Evolutionary conservation across 2,888 invertebrate species (phyloP), one percentile per base, ranked within the genome.

Genomic region (Elmis aenea): DNA sequence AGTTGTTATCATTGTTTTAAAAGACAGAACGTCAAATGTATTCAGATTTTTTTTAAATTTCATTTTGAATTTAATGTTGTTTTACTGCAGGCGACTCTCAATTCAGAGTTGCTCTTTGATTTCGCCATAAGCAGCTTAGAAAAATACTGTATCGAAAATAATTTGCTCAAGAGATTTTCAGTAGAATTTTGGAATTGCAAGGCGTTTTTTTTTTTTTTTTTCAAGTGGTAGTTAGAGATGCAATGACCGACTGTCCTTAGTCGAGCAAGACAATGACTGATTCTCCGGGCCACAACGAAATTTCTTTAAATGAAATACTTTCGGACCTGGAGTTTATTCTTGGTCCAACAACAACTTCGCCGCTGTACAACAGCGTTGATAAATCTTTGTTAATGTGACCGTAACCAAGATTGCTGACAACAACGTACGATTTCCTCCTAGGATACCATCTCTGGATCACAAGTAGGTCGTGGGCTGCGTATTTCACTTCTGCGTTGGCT

Each of bases 361-460:
- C 89, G 29, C 85, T 83, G 57, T 86, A 89, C 60, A 84, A 83
- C 65, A 83, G 75, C 1, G 77, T 74, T 0, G 86, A 84, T 36
- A 89, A 70, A 67, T 89, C 87, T 31, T 81, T 78, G 1, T 74
- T 74, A 21, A 81, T 74, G 10, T 73, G 67, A 5, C 61, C 61
- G 21, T 62, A 68, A 0, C 83, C 84, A 2, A 87, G 72, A 69
- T 89, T 89, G 1, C 81, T 80, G 0, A 88, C 76, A 40, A 84
- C 77, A 0, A 85, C 82, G 57, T 82, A 86, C 1, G 85, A 79
- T 57, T 85, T 83, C 38, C 85, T 74, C 9, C 89, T 74, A 0
- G 88, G 88, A 64, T 81, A 88, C 75, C 81, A 83, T 26, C 89
- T 72, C 58, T 89, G 87, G 10, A 87, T 75, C 2, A 89, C 68